Evolutionary conservation across 2,797 vertebrate genomes (phyloP).

Genomic region (Tapera naevia): DNA sequence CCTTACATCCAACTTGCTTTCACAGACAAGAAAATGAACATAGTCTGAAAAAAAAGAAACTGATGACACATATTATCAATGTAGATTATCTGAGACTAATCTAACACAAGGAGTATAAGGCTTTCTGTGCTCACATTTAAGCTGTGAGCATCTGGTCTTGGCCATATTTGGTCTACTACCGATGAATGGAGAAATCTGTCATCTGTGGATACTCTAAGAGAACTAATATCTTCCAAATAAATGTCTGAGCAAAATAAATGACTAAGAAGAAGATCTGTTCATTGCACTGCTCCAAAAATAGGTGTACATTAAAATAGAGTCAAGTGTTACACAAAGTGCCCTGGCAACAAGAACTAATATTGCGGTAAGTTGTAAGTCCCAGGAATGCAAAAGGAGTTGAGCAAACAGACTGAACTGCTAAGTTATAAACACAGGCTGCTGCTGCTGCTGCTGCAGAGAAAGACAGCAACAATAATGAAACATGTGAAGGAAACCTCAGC

Average conservation of each 20-base stretch:
- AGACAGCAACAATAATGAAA: conserved; percentile 57
- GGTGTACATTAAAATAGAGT: conserved; percentile 74
- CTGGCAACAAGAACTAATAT: conserved; percentile 77
- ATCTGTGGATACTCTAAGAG: conserved; percentile 73
- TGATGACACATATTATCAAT: background rate
- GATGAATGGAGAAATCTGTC: conserved; percentile 76
- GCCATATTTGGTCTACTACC: conserved; percentile 80
- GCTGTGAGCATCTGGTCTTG: conserved; percentile 65
- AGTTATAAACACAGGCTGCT: conserved; percentile 74
- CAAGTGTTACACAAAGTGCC: conserved; percentile 74
- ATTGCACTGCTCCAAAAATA: conserved; percentile 79
- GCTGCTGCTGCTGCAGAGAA: conserved; percentile 25
- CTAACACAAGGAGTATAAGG: background rate
- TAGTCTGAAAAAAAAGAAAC: background rate
- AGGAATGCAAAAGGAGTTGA: conserved; percentile 71
- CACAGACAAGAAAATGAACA: background rate
- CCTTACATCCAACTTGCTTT: background rate
- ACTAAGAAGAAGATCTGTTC: conserved; percentile 71
- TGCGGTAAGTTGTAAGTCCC: conserved; percentile 73
- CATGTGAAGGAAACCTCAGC: conserved; percentile 46
- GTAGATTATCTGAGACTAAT: background rate
- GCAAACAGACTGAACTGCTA: conserved; percentile 61
- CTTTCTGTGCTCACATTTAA: conserved; percentile 50
- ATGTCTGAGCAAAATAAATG: conserved; percentile 77
- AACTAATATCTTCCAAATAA: conserved; percentile 77